Evolutionary conservation across 2,888 invertebrate species (phyloP), one percentile per base, ranked within the genome.

Genomic region (Aelia acuminata): DNA sequence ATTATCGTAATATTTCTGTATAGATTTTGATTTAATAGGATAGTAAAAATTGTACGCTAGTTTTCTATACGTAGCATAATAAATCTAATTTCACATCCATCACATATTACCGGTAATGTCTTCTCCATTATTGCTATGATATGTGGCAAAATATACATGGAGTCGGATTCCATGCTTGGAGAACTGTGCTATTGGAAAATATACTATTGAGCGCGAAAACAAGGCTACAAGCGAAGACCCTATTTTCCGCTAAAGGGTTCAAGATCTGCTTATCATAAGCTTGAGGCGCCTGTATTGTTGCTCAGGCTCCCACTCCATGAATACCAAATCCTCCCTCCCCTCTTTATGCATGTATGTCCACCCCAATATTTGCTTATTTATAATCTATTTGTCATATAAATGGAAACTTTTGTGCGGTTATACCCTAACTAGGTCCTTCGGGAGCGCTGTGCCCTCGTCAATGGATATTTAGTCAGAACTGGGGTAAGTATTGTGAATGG

Each of bases 311-410:
- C 26, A 15, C n/a, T n/a, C 63, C 35, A 70, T 70, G 63, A 70
- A 70, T 70, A 70, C 63, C 63, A 35, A 70, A 70, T 70, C 63
- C 2, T 20, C 63, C 8, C 13, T 13, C 0, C 63, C 57, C 35
- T 35, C 35, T 3, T 70, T 70, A 70, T 70, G 63, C 63, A 70
- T 70, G 63, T 70, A 70, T 70, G 63, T 70, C 63, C 31, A 35
- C 63, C 63, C 35, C 1, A 3, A 18, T 70, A 70, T 70, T 70
- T 70, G 22, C 63, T 35, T 70, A 70, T 70, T 70, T 70, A 70
- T 35, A 35, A 70, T 70, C 63, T 70, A 70, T 70, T 70, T 70
- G 63, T 70, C 63, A 70, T 70, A 70, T 70, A 70, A 70, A 70
- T 70, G 63, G 63, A 70, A 70, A 18, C 31, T 35, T 31, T 31